Conservation (phyloP, 1,140 invertebrate genomes). For the Onthophagus taurus region DNA sequence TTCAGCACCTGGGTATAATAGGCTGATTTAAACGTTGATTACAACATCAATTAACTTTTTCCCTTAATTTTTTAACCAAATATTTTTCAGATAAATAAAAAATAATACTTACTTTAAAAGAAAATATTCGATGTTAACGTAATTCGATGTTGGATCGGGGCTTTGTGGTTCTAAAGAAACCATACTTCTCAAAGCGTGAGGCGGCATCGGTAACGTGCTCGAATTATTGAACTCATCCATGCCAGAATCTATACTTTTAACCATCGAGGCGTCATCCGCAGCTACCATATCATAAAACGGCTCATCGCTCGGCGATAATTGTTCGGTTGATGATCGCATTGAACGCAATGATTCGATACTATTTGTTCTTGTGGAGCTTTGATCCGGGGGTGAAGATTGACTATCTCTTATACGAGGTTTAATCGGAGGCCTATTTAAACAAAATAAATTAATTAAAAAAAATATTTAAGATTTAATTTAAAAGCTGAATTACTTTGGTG, state of each 20-base stretch:
- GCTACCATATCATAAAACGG: constrained; percentile 78
- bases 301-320: constrained; percentile 50
- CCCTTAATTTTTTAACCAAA: constrained; percentile 3
- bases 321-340: constrained; percentile 37
- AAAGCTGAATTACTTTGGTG: constrained; percentile 32
- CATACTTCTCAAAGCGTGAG: constrained; percentile 34
- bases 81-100: neutral
- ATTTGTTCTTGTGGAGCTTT: constrained; percentile 11
- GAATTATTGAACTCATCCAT: constrained; percentile 50
- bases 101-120: constrained; percentile 58
- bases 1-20: too few relatives aligned
- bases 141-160: constrained; percentile 67
- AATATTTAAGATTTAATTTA: constrained; percentile 6
- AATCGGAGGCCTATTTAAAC: constrained; percentile 49
- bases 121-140: constrained; percentile 86
- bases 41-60: too few relatives aligned
- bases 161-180: constrained; percentile 52
- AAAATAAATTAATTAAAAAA: constrained; percentile 8
- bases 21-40: too few relatives aligned
- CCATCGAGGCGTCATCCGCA: constrained; percentile 68
- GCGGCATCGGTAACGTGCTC: constrained; percentile 46
- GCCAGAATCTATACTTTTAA: constrained; percentile 52
- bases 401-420: constrained; percentile 36
- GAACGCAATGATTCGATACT: constrained; percentile 32
- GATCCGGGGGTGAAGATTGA: constrained; percentile 1